Evolutionary conservation across 2,888 invertebrate species (phyloP).

Genomic region (Rugalucina vietnamica): DNA sequence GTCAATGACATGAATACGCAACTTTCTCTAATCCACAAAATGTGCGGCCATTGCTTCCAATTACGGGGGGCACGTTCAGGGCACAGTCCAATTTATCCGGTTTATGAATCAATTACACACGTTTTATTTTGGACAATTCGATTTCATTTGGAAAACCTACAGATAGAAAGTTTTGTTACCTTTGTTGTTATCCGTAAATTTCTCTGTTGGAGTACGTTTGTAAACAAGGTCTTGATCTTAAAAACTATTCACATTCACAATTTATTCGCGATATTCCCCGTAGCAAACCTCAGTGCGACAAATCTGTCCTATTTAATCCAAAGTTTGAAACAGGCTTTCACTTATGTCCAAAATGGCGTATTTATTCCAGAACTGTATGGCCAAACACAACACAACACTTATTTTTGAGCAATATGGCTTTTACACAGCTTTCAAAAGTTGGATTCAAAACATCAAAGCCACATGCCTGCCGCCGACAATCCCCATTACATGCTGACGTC

Average conservation of each 20-base stretch:
- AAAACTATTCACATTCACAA: too few species aligned
- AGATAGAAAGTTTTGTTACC: too few species aligned
- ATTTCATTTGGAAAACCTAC: too few species aligned
- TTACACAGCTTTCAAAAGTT: conserved; percentile 71
- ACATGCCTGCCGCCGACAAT: conserved; percentile 81
- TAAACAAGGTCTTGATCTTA: too few species aligned
- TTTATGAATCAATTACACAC: too few species aligned
- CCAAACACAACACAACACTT: conserved; percentile 6
- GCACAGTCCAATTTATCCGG: too few species aligned
- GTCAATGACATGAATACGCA: neutral
- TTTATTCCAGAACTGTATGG: neutral
- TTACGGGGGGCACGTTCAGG: neutral
- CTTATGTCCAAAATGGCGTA: neutral
- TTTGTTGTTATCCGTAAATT: too few species aligned
- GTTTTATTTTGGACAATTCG: too few species aligned
- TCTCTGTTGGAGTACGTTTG: too few species aligned
- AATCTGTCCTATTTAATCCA: conserved; percentile 7
- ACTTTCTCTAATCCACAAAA: conserved; percentile 1
- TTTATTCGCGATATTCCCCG: neutral
- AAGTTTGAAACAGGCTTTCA: neutral
- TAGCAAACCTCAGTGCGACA: neutral
- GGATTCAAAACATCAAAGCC: conserved; percentile 80
- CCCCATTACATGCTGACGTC: conserved; percentile 79
- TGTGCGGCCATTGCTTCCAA: conserved; percentile 5
- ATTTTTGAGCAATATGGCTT: conserved; percentile 15